These are phyloP conservation scores for Diuraphis noxia DNA, from an alignment of 1,140 invertebrate species.

Conservation along the genomic window DNA sequence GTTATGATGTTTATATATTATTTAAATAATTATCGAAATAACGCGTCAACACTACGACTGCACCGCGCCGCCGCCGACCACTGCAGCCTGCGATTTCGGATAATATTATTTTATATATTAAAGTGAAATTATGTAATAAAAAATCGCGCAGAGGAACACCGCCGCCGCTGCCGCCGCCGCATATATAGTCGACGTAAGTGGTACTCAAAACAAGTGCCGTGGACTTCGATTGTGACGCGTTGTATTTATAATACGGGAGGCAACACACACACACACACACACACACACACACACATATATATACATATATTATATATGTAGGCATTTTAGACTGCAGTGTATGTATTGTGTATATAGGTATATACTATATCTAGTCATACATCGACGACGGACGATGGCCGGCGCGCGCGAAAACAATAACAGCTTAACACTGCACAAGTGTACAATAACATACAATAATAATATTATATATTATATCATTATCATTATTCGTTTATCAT, in stretches of 20 bases:
- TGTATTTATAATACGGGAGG: slow-evolving; percentile 7
- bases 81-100: not conserved
- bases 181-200: not conserved
- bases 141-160: not conserved
- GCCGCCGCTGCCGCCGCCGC: too few species aligned
- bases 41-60: not conserved
- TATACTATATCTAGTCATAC: not conserved
- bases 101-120: not conserved
- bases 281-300: not conserved
- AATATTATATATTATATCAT: not conserved
- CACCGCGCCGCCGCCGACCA: not conserved
- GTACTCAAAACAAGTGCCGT: slow-evolving; percentile 10
- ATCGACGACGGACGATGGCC: not conserved
- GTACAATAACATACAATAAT: not conserved
- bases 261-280: not conserved
- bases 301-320: not conserved
- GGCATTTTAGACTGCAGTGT: not conserved
- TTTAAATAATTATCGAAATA: not conserved
- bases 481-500: not conserved
- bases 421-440: not conserved
- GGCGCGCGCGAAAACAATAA: not conserved
- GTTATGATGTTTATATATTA: too few species aligned
- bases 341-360: not conserved
- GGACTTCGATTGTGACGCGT: not conserved
- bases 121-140: not conserved